Evolutionary conservation across 1,140 invertebrate species (phyloP).

Genomic region (Ceratosolen fusciceps): DNA sequence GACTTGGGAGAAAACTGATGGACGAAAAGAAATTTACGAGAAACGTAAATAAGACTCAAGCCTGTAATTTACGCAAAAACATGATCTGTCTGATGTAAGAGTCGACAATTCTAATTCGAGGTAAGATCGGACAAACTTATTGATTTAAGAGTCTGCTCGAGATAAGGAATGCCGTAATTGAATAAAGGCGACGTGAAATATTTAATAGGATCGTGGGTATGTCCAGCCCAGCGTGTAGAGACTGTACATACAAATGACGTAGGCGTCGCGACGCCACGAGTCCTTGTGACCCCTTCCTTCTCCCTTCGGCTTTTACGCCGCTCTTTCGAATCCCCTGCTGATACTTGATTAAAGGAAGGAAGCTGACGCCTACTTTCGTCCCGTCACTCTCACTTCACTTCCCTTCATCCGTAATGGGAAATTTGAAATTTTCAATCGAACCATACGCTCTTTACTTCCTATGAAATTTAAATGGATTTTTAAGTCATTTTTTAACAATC

Average conservation of each 20-base stretch:
- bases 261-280: constrained; percentile 13
- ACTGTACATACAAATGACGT: constrained; percentile 20
- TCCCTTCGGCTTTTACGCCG: background rate
- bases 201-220: background rate
- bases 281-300: background rate
- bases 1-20: no score
- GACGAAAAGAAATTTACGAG: no score
- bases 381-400: constrained; percentile 6
- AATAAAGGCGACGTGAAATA: constrained; percentile 6
- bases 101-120: no score
- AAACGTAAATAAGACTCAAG: no score
- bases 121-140: background rate
- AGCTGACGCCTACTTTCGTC: background rate
- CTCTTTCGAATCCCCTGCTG: background rate
- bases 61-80: background rate
- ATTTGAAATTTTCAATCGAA: no score
- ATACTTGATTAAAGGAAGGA: constrained; percentile 29
- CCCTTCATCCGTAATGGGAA: no score
- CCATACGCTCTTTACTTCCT: no score
- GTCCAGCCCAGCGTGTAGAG: no score
- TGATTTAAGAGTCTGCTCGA: background rate
- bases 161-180: background rate
- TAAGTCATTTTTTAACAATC: no score
- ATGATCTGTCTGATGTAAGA: background rate
- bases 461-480: no score